Evolutionary conservation across 2,888 invertebrate species (phyloP).

Genomic region (Tenthredo mesomela): DNA sequence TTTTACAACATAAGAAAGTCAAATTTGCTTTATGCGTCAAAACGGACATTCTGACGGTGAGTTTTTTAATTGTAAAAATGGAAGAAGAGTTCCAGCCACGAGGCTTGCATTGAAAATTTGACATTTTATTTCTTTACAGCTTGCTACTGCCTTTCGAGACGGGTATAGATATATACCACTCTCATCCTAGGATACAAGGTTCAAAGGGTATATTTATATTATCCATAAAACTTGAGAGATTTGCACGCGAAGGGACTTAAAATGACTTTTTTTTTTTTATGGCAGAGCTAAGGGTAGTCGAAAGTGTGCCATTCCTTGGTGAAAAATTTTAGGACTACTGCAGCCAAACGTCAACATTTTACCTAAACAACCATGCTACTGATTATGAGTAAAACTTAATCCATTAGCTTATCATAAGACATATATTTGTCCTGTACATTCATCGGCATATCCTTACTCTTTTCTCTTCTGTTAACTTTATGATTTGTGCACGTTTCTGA

Average conservation of each 20-base stretch:
- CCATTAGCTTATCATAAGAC: background rate
- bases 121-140: conserved; percentile 43
- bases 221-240: conserved; percentile 46
- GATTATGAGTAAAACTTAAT: background rate
- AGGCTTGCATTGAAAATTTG: conserved; percentile 2
- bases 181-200: conserved; percentile 5
- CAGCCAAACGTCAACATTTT: background rate
- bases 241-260: conserved; percentile 6
- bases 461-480: background rate
- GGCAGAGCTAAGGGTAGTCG: background rate
- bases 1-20: conserved; percentile 58
- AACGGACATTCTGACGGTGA: conserved; percentile 59
- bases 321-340: background rate
- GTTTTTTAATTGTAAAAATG: conserved; percentile 33
- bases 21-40: conserved; percentile 63
- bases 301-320: conserved; percentile 24
- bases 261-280: conserved; percentile 19
- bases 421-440: background rate
- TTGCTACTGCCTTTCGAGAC: background rate
- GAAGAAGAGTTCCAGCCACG: background rate
- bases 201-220: conserved; percentile 50
- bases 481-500: too few species aligned
- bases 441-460: background rate
- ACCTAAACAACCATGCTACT: background rate
- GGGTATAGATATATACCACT: background rate